These are phyloP conservation scores for Trachelus stipa DNA, from an alignment of 2,888 invertebrate genomes.

Conservation along the genomic window DNA sequence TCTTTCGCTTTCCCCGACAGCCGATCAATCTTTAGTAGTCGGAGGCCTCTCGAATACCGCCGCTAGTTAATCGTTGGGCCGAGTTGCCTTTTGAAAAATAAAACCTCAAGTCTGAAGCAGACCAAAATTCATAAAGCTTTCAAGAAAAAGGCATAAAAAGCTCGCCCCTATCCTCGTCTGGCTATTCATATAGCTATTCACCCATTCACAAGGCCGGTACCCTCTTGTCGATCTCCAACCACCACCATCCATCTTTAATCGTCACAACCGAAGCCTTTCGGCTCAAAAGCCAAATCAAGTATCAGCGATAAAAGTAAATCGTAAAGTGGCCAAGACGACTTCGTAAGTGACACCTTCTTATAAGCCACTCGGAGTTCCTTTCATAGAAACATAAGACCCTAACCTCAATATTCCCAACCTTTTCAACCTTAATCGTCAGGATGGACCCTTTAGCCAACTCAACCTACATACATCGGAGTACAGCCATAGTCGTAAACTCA, in stretches of 20 bases:
- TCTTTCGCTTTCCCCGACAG: not conserved
- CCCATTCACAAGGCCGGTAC: not conserved
- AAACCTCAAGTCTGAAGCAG: not conserved
- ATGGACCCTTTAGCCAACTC: not conserved
- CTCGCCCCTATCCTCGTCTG: not conserved
- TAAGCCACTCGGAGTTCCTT: not conserved
- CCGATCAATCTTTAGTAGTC: not conserved
- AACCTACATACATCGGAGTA: not conserved
- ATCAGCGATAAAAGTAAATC: not conserved
- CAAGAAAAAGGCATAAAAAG: not conserved
- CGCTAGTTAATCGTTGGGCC: not conserved
- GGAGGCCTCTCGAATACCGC: not conserved
- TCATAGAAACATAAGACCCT: not conserved
- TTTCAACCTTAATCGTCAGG: not conserved
- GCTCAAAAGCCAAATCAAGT: not conserved
- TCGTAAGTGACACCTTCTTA: not conserved
- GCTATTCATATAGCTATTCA: not conserved
- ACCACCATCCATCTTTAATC: not conserved
- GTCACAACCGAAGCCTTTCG: not conserved
- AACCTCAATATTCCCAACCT: not conserved
- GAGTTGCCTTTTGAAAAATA: not conserved
- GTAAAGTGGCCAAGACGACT: not conserved
- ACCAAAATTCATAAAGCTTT: not conserved
- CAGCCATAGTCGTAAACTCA: not conserved
- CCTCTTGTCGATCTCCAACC: not conserved